phyloP scores from a whole-genome alignment of 2,113 vertebrate genomes.

The Edolisoma coerulescens region DNA sequence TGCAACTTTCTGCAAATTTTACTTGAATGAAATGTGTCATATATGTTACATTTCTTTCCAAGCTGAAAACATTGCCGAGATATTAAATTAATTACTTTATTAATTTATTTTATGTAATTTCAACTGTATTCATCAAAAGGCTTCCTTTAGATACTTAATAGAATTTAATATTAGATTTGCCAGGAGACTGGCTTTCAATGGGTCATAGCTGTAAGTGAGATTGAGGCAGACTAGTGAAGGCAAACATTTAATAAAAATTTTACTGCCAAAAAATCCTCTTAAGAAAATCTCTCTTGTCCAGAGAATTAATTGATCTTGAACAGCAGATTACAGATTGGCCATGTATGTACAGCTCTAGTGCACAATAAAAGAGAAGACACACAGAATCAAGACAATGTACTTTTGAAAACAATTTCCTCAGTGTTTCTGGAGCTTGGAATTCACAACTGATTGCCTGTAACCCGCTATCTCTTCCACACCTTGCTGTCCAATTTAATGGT shows the following conservation, averaged over 20 bases:
- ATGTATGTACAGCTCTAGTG: not conserved
- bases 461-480: not conserved
- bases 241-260: not conserved
- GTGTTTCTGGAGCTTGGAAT: not conserved
- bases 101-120: not conserved
- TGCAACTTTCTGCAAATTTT: not conserved
- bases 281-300: not conserved
- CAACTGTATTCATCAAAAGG: not conserved
- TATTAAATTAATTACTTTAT: not conserved
- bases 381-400: not conserved
- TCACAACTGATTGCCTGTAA: not conserved
- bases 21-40: not conserved
- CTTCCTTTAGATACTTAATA: not conserved
- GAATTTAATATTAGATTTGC: not conserved
- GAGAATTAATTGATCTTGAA: not conserved
- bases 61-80: not conserved
- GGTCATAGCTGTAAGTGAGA: not conserved
- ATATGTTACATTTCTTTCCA: not conserved
- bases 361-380: not conserved
- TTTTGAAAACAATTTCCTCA: not conserved
- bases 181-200: not conserved
- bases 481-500: not conserved
- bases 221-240: not conserved
- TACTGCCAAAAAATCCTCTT: not conserved
- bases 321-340: not conserved